Evolutionary conservation across 2,113 vertebrate species (phyloP), one percentile per base, ranked within the genome.

Genomic region (Sylvietta virens): DNA sequence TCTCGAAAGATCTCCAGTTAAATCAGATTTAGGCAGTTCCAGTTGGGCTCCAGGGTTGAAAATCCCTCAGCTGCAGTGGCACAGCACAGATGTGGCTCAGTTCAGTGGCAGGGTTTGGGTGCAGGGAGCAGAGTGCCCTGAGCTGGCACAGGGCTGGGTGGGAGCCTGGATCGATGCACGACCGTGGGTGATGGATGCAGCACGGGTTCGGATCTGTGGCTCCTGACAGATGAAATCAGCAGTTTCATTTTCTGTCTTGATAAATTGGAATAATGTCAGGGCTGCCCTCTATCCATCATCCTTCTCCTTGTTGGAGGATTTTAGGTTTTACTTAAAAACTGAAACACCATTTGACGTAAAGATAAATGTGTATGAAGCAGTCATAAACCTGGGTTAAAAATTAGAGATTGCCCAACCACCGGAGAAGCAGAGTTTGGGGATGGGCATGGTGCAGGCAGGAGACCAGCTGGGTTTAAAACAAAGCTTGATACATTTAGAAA

Each of bases 171-270:
- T 39, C 2, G 2, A 3, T 9, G 66, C 0, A 0, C 0, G 6
- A 3, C 72, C 1, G 2, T 0, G 14, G 31, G n/a, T 27, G 91
- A 62, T 81, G 20, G 42, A 58, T 54, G 31, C 31, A 0, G 56
- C 1, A 0, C 0, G 1, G 18, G 30, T 19, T 39, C 0, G 0
- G 7, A 6, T 11, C 81, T 22, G 40, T 39, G 79, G 3, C 81
- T 86, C 21, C 13, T 81, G 84, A 51, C 51, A 39, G 81, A 50
- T 17, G 79, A 50, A 42, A 69, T 80, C 79, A 35, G 69, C 6
- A 18, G 24, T 56, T 74, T 45, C 67, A 51, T 81, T 48, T 69
- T 15, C 70, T 53, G 37, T 65, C 88, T 15, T 58, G 80, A 48
- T 47, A 35, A 83, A 77, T 56, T 28, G 60, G 40, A 64, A 21